Evolutionary conservation across 2,113 vertebrate genomes (phyloP).

Genomic region (Ovis aries): ARS-UI_Ramb_v3.0 NC_056063.1:44863001-44863500

Average conservation of each 20-base stretch:
- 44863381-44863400: neutral
- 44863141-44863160: neutral
- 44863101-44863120: neutral
- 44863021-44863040: too few species aligned
- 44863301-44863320: neutral
- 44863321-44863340: neutral
- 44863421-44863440: neutral
- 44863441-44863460: neutral
- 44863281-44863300: neutral
- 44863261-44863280: neutral
- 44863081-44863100: neutral
- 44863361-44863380: accelerated
- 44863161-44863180: neutral
- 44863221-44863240: neutral
- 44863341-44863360: neutral
- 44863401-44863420: neutral
- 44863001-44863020: too few species aligned
- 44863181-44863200: neutral
- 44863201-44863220: neutral
- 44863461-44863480: neutral
- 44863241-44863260: neutral
- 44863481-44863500: neutral
- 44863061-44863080: neutral
- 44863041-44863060: too few species aligned
- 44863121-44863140: neutral